These are phyloP conservation scores for Melanargia galathea DNA, from an alignment of 2,888 invertebrate genomes.

Conservation along the genomic window DNA sequence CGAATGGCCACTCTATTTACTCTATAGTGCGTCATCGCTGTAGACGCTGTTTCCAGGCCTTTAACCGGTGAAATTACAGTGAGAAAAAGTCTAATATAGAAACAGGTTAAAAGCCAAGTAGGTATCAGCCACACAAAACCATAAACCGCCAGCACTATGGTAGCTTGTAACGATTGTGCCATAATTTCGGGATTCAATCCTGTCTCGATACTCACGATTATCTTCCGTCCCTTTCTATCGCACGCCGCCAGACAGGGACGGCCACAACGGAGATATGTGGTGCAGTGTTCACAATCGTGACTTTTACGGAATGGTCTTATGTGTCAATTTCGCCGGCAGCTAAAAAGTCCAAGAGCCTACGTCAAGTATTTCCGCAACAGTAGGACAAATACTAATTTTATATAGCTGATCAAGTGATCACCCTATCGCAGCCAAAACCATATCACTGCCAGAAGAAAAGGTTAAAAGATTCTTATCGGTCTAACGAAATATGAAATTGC, in stretches of 20 bases:
- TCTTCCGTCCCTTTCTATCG: slow-evolving; percentile 19
- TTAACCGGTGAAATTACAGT: not conserved
- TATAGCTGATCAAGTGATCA: no score
- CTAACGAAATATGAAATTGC: no score
- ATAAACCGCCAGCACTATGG: slow-evolving; percentile 49
- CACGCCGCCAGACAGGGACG: slow-evolving; percentile 22
- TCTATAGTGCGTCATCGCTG: no score
- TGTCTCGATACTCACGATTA: slow-evolving; percentile 45
- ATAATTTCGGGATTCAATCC: slow-evolving; percentile 72
- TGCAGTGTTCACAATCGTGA: slow-evolving; percentile 48
- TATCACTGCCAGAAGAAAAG: no score
- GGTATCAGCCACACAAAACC: slow-evolving; percentile 17
- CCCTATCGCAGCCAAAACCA: no score
- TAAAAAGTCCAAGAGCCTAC: slow-evolving; percentile 8
- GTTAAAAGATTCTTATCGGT: no score
- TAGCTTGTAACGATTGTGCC: slow-evolving; percentile 71
- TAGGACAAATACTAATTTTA: not conserved
- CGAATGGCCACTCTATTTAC: no score
- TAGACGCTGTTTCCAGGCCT: no score
- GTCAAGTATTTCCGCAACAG: not conserved
- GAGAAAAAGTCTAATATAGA: slow-evolving; percentile 4
- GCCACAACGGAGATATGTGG: slow-evolving; percentile 32
- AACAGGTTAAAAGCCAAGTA: slow-evolving; percentile 7
- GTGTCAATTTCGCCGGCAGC: slow-evolving; percentile 62
- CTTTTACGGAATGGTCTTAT: slow-evolving; percentile 42